phyloP scores from a whole-genome alignment of 2,797 vertebrate species.

The Rachycentron canadum region DNA sequence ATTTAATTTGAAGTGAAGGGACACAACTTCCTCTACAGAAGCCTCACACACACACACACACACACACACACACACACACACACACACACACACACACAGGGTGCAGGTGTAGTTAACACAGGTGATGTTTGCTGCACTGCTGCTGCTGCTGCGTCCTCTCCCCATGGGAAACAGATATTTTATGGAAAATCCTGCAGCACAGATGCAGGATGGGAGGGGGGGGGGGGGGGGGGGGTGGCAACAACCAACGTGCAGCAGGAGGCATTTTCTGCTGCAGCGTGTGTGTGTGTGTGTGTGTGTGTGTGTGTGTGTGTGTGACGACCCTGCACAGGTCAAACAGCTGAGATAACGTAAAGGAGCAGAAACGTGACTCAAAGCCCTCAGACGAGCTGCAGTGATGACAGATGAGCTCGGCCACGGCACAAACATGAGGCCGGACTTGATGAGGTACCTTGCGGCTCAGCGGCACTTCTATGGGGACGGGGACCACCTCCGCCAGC shows the following conservation, averaged over 20 bases:
- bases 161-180: neutral
- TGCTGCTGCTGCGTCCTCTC: conserved; percentile 11
- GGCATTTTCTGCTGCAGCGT: conserved; percentile 52
- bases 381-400: neutral
- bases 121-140: conserved; percentile 16
- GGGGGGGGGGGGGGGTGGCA: conserved; percentile 17
- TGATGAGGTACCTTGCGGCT: conserved; percentile 92
- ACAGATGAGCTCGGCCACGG: neutral
- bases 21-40: neutral
- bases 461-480: conserved; percentile 98
- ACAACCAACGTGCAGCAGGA: conserved; percentile 25
- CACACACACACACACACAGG: neutral
- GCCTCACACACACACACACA: neutral
- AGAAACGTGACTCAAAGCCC: no score
- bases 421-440: neutral
- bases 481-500: conserved; percentile 96
- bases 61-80: neutral
- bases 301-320: conserved; percentile 47
- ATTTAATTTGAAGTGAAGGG: no score
- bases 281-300: conserved; percentile 44
- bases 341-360: neutral
- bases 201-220: conserved; percentile 15
- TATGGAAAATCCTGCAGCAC: conserved; percentile 68
- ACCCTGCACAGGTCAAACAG: conserved; percentile 8
- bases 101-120: neutral